A percentile compares a stretch with the other conserved stretches of the same genome.
phyloP scores from a whole-genome alignment of 2,797 vertebrate genomes.

The Galago senegalensis region DNA sequence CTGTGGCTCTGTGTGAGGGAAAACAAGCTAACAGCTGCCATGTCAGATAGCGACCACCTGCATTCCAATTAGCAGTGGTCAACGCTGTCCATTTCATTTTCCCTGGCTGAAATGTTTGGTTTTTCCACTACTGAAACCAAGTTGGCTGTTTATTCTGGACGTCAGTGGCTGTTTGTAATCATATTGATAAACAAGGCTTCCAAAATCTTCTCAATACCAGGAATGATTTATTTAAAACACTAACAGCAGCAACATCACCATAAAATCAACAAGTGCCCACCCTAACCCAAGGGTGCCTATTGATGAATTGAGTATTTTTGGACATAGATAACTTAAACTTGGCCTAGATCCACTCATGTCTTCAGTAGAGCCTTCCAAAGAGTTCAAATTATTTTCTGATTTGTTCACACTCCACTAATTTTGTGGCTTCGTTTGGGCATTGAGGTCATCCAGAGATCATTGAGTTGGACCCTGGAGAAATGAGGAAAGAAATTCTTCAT shows the following conservation, averaged over 20 bases:
- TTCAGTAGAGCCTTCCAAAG: conserved; percentile 24
- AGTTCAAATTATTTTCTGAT: neutral
- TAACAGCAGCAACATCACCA: neutral
- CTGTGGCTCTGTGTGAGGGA: neutral
- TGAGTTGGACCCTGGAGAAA: neutral
- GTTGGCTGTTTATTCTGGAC: neutral
- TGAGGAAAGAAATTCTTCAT: neutral
- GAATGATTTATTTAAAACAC: neutral
- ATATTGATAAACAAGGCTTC: neutral
- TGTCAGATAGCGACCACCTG: neutral
- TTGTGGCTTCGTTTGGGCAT: neutral
- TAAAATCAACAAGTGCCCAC: neutral
- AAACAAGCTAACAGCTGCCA: neutral
- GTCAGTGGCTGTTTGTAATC: neutral
- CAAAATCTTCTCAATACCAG: neutral
- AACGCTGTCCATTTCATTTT: neutral
- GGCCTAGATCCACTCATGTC: neutral
- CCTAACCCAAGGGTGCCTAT: neutral
- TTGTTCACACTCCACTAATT: conserved; percentile 4
- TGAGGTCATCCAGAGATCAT: neutral
- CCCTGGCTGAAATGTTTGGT: neutral
- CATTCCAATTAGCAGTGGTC: neutral
- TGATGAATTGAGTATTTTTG: neutral
- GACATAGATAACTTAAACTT: neutral
- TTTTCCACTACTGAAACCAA: neutral